These are phyloP conservation scores for Thereva unica DNA, from an alignment of 2,888 invertebrate species.

Conservation along the genomic window DNA sequence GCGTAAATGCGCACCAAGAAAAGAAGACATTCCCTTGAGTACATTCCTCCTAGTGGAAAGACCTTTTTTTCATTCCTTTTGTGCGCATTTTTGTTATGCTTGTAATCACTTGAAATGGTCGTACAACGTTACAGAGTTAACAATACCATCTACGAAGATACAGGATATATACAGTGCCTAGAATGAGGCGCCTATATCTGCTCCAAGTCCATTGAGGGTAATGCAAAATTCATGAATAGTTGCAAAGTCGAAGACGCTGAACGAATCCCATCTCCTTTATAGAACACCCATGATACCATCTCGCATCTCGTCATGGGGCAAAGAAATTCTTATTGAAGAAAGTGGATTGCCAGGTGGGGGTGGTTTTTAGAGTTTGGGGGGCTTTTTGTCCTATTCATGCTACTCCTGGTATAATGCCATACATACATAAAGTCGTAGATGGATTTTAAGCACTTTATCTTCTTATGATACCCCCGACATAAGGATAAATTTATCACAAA, in stretches of 20 bases:
- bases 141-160: not conserved
- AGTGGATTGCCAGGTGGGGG: not conserved
- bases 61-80: slow-evolving; percentile 4
- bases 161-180: not conserved
- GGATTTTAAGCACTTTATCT: slow-evolving; percentile 4
- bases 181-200: slow-evolving; percentile 5
- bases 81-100: slow-evolving; percentile 12
- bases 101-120: slow-evolving; percentile 19
- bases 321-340: not conserved
- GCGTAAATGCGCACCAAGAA: not conserved
- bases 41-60: slow-evolving; percentile 3
- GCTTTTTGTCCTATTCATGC: not conserved
- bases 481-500: slow-evolving; percentile 13
- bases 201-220: slow-evolving; percentile 7
- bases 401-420: not conserved
- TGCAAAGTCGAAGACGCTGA: slow-evolving; percentile 4
- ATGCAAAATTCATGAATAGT: slow-evolving; percentile 23
- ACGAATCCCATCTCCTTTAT: not conserved
- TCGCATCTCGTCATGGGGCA: not conserved
- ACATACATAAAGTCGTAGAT: not conserved
- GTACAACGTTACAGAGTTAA: not conserved
- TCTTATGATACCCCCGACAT: not conserved
- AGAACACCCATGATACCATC: not conserved
- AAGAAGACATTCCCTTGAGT: slow-evolving; percentile 13
- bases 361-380: not conserved